Base-by-base conservation (phyloP, 2,888 invertebrate genomes). In the Papilio demoleus region DNA sequence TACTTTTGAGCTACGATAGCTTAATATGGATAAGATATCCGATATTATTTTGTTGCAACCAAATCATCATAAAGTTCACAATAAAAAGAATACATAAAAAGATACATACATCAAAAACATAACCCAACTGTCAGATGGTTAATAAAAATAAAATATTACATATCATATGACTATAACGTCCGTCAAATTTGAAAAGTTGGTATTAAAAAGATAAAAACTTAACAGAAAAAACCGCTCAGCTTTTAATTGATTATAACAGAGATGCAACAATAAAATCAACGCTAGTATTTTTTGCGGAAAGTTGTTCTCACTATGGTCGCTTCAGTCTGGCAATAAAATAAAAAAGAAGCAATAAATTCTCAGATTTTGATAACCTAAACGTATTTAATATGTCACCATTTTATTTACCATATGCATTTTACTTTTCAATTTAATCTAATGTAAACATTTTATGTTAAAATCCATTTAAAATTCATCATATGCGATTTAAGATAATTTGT, bases 1-100 rank as follows among this genome's bases (percentile, higher is more conserved):
- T 77, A 82, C 80, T 83, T 87, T 87, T 85, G 85, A 84, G 83
- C 75, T 77, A 53, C 73, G 68, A 79, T 74, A 78, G 79, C 71
- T 68, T 78, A 60, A 6, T 70, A 31, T 74, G 79, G 86, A 83
- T 76, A 70, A 8, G 74, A 36, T n/a, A n/a, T n/a, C n/a, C n/a
- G n/a, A n/a, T n/a, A n/a, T n/a, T n/a, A n/a, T n/a, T n/a, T n/a
- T n/a, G n/a, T 53, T 3, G 42, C 31, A 58, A 58, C 19, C 17
- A 63, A 8, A 36, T 36, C 6, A 31, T n/a, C 6, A 11, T 27
- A 31, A 31, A 3, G 6, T 31, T 31, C 31, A 31, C 6, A 31
- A 31, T 6, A 31, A 6, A 4, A 3, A 3, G 3, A 31, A 6
- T 31, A 31, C 31, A 31, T 6, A 31, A 31, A 31, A 4, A 31